These are phyloP conservation scores for Aptenodytes patagonicus DNA, from an alignment of 2,113 vertebrate species.

Conservation along the genomic window DNA sequence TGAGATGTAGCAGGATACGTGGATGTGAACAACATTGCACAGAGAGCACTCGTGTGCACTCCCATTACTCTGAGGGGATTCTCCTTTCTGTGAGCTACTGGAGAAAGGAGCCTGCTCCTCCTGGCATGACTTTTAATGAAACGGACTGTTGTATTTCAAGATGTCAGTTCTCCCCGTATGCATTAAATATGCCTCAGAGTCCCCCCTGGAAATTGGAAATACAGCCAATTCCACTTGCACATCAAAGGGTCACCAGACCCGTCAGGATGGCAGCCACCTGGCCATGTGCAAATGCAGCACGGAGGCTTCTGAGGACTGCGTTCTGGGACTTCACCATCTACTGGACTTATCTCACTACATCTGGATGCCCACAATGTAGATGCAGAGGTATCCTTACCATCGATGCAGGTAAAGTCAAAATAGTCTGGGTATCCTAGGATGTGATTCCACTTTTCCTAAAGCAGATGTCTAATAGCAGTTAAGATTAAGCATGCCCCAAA, in stretches of 20 bases:
- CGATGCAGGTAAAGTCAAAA: not conserved
- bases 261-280: not conserved
- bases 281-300: not conserved
- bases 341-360: not conserved
- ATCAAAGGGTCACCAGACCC: not conserved
- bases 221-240: not conserved
- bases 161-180: not conserved
- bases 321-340: not conserved
- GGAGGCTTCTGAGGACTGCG: rapidly evolving
- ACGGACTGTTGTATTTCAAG: not conserved
- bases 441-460: not conserved
- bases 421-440: not conserved
- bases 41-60: not conserved
- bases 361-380: not conserved
- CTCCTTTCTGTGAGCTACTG: not conserved
- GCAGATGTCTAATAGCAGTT: not conserved
- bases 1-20: not conserved
- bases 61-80: not conserved
- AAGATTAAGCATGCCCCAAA: not conserved
- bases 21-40: not conserved
- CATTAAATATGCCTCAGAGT: not conserved
- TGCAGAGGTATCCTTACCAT: not conserved
- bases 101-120: not conserved
- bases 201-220: not conserved
- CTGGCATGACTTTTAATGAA: not conserved